These are phyloP conservation scores for Sinocyclocheilus anophthalmus DNA, from an alignment of 2,113 vertebrate species.

Conservation along the genomic window DNA sequence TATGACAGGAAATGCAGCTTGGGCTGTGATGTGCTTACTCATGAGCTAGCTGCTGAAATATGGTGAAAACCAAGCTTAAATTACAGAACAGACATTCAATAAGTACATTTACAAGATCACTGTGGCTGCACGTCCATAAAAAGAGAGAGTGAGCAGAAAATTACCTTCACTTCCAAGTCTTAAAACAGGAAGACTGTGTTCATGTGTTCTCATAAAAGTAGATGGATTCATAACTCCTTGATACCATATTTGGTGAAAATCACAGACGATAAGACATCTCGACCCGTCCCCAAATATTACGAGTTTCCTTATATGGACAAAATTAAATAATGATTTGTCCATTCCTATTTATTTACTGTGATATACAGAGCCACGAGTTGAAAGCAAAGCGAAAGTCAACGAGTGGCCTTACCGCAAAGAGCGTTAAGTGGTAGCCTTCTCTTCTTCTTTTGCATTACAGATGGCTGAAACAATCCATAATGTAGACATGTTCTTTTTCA, in stretches of 20 bases:
- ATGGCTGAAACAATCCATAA: slow-evolving; percentile 12
- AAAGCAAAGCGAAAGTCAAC: slow-evolving; percentile 13
- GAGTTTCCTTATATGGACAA: slow-evolving; percentile 33
- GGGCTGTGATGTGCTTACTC: slow-evolving; percentile 51
- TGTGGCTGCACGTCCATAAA: slow-evolving; percentile 27
- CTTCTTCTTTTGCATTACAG: slow-evolving; percentile 38
- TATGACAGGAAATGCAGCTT: slow-evolving; percentile 59
- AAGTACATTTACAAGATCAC: slow-evolving; percentile 51
- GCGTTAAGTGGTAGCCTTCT: background rate
- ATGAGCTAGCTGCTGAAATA: slow-evolving; percentile 50
- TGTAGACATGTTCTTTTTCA: slow-evolving; percentile 20
- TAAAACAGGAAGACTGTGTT: slow-evolving; percentile 59
- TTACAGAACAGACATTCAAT: slow-evolving; percentile 61
- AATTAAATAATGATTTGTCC: background rate
- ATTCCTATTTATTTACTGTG: slow-evolving; percentile 1
- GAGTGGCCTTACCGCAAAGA: slow-evolving; percentile 6
- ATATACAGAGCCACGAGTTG: background rate
- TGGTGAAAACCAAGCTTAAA: slow-evolving; percentile 62
- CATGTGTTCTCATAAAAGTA: slow-evolving; percentile 39
- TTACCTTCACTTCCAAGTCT: slow-evolving; percentile 46
- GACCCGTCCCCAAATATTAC: slow-evolving; percentile 32
- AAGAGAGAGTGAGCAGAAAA: slow-evolving; percentile 47
- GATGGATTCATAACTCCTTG: slow-evolving; percentile 43
- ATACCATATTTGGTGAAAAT: slow-evolving; percentile 53
- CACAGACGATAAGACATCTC: slow-evolving; percentile 22